Evolutionary conservation across 53 echinoderm and acorn worm genomes (phyloP), one percentile per base, ranked within the genome.

Genomic region (Paelopatides confundens): DNA sequence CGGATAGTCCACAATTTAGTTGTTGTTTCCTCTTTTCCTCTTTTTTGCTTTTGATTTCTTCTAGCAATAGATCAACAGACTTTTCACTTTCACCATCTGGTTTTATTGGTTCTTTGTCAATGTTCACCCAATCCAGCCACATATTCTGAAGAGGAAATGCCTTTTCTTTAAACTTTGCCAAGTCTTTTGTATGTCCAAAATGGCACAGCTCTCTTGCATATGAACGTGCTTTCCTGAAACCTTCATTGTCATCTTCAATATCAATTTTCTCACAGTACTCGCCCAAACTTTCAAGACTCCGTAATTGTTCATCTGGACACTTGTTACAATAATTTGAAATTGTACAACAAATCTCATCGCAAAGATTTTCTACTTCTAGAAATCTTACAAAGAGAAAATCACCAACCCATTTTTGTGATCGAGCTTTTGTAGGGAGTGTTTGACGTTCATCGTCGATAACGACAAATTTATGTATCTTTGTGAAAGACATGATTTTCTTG

Each of bases 101-200:
- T 18, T 47, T 52, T 30, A 52, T 7, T 26, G 31, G 54, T 52
- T 54, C 54, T 79, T 79, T 79, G 17, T 71, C 71, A 5, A 71
- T 37, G 10, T 17, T 40, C 23, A 23, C 38, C 71, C 71, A 71
- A 31, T 71, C 39, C 0, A n/a, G 37, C 39, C 71, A 38, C 13
- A 71, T 15, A 24, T 21, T 37, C 40, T 37, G 71, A 21, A 71
- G 38, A 71, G 71, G 71, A n/a, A 71, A 71, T 23, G 71, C 21
- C 3, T 15, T 7, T n/a, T 17, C 21, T 43, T 71, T 71, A 40
- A 71, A 71, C 14, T 39, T 38, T 34, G 71, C 2, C 7, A 71
- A n/a, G 3, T 71, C 71, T 18, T 2, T 5, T 21, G 2, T 71
- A n/a, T 37, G 3, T 21, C 12, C 39, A 15, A 8, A 17, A 21